Base-by-base conservation (phyloP, 1,140 invertebrate species). In the Trichomalopsis sarcophagae region DNA sequence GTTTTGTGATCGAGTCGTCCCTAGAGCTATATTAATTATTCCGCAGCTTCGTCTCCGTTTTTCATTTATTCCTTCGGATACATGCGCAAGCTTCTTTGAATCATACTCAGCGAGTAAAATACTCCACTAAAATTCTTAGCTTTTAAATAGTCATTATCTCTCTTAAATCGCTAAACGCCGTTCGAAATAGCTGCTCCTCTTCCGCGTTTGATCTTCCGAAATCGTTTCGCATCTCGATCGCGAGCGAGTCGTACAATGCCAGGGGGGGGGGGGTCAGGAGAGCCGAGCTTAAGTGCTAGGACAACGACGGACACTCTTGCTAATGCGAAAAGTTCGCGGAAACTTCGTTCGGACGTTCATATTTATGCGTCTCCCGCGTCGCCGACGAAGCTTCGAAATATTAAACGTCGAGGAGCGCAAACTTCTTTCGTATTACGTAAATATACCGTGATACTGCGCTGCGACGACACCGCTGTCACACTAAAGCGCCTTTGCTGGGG, bases 291-390 rank as follows among this genome's bases (percentile, higher is more conserved):
- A 44, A 44, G 40, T 50, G 40, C 40, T 9, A 13, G 27, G 50
- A 78, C 76, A 55, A 17, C 76, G 27, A 11, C 30, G 50, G 36
- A 80, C 78, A 69, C 68, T 84, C 85, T 87, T 82, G 81, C 85
- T 89, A 88, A 89, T 88, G 84, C 68, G 86, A 89, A 89, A 89
- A 17, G 47, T 23, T 27, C 40, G 27, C 13, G 81, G 85, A 85
- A 27, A 71, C 82, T 75, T 23, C 23, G 23, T 44, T 33, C 21
- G 36, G 33, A 17, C n/a, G 40, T 27, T 81, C 50, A 77, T 77
- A 77, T 77, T 77, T 77, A 50, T 50, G 75, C 75, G n/a, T 17
- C 75, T 77, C 47, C 36, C 3, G 47, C 44, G 30, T 36, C 36
- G 23, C 10, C 44, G 47, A 14, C 69, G 27, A 13, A 10, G 47